Conservation (phyloP, 2,113 vertebrate species). For the Ammodramus savannarum region DNA sequence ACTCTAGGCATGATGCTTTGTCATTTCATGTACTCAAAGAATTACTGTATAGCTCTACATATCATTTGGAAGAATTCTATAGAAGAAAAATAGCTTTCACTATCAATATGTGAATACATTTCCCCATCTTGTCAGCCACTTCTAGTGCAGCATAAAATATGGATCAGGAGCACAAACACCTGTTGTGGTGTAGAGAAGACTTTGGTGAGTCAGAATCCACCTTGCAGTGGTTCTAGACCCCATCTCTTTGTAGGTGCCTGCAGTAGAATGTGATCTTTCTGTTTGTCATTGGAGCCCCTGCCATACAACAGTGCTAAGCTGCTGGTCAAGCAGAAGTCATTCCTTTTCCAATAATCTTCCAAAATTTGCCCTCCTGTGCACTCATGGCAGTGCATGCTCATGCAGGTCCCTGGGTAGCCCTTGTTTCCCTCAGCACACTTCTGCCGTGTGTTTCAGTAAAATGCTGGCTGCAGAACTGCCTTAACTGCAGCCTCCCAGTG, state of each 20-base stretch:
- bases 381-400: neutral
- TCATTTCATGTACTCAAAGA: neutral
- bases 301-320: neutral
- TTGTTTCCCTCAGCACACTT: neutral
- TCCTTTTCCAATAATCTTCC: neutral
- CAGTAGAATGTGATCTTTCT: neutral
- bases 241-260: neutral
- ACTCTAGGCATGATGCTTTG: neutral
- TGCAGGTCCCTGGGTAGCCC: neutral
- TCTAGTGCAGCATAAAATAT: neutral
- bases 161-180: neutral
- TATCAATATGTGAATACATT: neutral
- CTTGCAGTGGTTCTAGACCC: neutral
- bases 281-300: neutral
- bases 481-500: neutral
- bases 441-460: neutral
- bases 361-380: neutral
- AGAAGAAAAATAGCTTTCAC: neutral
- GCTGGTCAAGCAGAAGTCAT: neutral
- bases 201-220: neutral
- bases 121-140: neutral
- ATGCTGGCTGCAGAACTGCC: neutral
- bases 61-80: neutral
- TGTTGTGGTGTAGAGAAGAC: neutral
- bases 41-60: neutral